Conservation (phyloP, 92 coral and sea anemone species). For the Ricordea florida region DNA sequence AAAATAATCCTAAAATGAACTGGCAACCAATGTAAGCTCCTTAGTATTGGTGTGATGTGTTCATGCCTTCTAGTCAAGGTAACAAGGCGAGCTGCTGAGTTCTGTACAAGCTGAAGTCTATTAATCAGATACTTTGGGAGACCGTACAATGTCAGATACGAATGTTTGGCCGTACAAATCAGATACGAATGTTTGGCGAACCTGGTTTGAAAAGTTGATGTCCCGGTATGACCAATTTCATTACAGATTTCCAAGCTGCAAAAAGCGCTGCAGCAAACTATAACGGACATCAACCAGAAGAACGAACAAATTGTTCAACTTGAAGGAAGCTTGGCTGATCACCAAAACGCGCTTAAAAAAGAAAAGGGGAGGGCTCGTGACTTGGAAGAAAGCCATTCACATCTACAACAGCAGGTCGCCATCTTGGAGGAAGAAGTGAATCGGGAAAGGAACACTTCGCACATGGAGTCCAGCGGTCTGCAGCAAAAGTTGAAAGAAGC, state of each 20-base stretch:
- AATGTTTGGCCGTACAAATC: too few relatives aligned
- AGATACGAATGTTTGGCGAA: too few relatives aligned
- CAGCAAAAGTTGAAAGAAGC: constrained; percentile 78
- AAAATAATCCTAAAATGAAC: too few relatives aligned
- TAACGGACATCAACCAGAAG: constrained; percentile 71
- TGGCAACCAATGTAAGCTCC: too few relatives aligned
- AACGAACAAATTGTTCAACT: constrained; percentile 73
- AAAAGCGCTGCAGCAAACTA: constrained; percentile 63
- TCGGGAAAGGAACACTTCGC: constrained; percentile 80
- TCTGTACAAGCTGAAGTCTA: too few relatives aligned
- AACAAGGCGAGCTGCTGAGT: too few relatives aligned
- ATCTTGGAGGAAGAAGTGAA: constrained; percentile 81
- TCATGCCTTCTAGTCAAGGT: too few relatives aligned
- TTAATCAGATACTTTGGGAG: too few relatives aligned
- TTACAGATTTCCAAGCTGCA: constrained; percentile 77
- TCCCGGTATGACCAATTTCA: too few relatives aligned
- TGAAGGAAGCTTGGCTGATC: constrained; percentile 75
- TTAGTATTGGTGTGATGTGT: too few relatives aligned
- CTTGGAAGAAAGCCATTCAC: constrained; percentile 74
- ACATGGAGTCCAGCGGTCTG: constrained; percentile 67
- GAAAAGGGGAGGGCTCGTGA: constrained; percentile 77
- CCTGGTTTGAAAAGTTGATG: too few relatives aligned
- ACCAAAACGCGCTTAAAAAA: constrained; percentile 77
- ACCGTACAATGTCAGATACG: too few relatives aligned
- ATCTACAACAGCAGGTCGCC: constrained; percentile 86